Percentiles rank a stretch among this genome's conserved stretches.
Conservation (phyloP, 2,113 vertebrate genomes). For the Psittacara wagleri region DNA sequence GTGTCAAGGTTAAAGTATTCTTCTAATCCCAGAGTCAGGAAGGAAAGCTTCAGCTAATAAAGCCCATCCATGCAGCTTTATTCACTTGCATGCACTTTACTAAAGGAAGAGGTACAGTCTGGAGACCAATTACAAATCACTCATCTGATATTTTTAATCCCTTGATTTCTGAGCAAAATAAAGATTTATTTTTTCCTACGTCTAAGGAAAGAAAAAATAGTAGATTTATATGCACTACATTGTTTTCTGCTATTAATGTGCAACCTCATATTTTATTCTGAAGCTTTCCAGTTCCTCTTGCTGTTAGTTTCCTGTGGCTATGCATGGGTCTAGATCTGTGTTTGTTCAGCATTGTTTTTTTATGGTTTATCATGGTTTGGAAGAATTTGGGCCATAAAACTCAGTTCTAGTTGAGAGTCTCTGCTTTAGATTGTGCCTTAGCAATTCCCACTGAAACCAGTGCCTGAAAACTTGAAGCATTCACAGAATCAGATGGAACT, state of each 20-base stretch:
- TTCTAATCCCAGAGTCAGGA: slow-evolving; percentile 68
- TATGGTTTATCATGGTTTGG: background rate
- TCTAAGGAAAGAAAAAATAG: background rate
- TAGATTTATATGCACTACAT: background rate
- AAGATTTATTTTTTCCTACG: background rate
- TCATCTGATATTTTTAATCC: slow-evolving; percentile 75
- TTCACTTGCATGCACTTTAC: slow-evolving; percentile 52
- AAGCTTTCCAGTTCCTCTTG: background rate
- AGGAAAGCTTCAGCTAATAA: slow-evolving; percentile 69
- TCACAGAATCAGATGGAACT: background rate
- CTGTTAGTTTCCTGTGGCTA: background rate
- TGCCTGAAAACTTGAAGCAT: background rate
- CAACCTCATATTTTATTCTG: background rate
- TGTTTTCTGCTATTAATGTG: background rate
- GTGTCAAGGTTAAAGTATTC: slow-evolving; percentile 75
- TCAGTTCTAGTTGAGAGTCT: background rate
- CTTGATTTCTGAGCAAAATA: slow-evolving; percentile 74
- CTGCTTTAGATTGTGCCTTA: background rate
- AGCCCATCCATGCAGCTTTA: slow-evolving; percentile 55
- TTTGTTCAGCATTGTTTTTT: background rate
- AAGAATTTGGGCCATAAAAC: background rate
- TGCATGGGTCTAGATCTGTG: background rate
- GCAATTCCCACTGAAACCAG: background rate
- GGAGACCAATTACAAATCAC: slow-evolving; percentile 79
- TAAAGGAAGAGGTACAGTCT: slow-evolving; percentile 53